Evolutionary conservation across 1,140 invertebrate species (phyloP), one percentile per base, ranked within the genome.

Genomic region (Heliconius hewitsoni): DNA sequence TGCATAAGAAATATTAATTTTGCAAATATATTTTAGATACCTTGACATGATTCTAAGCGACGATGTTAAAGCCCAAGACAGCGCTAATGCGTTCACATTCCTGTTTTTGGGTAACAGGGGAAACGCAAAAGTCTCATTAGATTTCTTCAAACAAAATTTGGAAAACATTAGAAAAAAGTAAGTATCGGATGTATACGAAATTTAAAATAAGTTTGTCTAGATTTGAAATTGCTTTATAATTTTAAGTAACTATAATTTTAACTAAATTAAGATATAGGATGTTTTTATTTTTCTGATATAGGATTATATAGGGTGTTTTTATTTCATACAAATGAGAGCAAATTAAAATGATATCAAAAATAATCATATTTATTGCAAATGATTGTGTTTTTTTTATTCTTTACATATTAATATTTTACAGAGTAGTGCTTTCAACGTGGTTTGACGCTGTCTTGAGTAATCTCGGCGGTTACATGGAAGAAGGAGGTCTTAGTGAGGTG

Each of bases 401-500:
- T 37, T 37, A 37, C 34, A 66, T 66, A 66, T 75, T 73, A 37
- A 79, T 77, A n/a, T 81, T 89, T 88, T 57, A 1, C 86, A 94
- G 93, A 13, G 87, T 92, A 16, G 84, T 93, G n/a, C 83, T 91
- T 3, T 87, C 84, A 46, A 78, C 88, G 1, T 90, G 86, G 89
- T 93, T 91, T 39, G 82, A 86, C 37, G 90, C 52, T 52, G 80
- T 94, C 8, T 76, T 94, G 3, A 83, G 79, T 60, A 90, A 85
- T 77, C 55, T 93, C 5, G 92, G 91, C 37, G 34, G 80, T 18
- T 91, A 93, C 70, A 81, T 91, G 70, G 88, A 93, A 30, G 89
- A 90, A 78, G 89, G 89, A 80, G 92, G 90, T n/a, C 82, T 94
- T 72, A 71, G 75, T 72, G 91, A 93, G 23, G 93, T 94, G 85